These are phyloP conservation scores for Nothocercus nigrocapillus DNA, from an alignment of 2,113 vertebrate genomes.

Conservation along the genomic window DNA sequence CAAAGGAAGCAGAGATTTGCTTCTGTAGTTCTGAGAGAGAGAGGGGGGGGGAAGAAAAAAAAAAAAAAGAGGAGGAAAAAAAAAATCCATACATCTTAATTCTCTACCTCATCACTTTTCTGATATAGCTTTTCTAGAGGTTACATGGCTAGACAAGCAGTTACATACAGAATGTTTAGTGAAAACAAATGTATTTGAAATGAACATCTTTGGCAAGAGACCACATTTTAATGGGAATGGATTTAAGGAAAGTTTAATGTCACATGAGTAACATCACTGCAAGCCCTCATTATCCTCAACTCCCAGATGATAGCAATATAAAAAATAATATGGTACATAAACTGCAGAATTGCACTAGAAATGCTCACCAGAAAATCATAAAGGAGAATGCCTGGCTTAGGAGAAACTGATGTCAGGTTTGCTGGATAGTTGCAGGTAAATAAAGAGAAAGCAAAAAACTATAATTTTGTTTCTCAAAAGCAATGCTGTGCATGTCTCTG, in stretches of 20 bases:
- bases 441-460: background rate
- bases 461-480: background rate
- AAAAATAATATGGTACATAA: background rate
- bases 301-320: background rate
- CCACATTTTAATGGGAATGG: background rate
- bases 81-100: background rate
- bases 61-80: too few species aligned
- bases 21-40: background rate
- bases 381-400: background rate
- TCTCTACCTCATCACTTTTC: background rate
- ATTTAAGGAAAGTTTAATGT: background rate
- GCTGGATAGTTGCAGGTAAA: background rate
- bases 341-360: background rate
- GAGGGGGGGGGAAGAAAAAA: background rate
- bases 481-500: background rate
- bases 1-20: background rate
- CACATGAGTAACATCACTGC: background rate
- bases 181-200: background rate
- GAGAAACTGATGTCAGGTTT: background rate
- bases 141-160: background rate
- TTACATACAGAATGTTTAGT: too few species aligned
- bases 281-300: background rate
- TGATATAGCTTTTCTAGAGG: background rate
- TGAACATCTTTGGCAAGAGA: background rate
- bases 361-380: background rate